These are phyloP conservation scores for Cantharis rustica DNA, from an alignment of 2,888 invertebrate species.

Conservation along the genomic window DNA sequence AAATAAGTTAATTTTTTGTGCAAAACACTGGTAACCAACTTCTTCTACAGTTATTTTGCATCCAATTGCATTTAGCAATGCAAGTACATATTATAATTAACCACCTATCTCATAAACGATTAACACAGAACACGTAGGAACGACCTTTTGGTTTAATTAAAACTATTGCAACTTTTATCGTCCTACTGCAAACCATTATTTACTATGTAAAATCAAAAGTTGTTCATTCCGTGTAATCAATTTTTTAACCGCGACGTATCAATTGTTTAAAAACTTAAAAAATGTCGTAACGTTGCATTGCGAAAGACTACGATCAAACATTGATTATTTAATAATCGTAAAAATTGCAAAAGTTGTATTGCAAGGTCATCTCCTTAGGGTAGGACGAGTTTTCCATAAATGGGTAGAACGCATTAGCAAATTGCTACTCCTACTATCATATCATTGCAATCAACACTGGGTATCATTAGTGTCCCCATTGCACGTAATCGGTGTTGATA, in stretches of 20 bases:
- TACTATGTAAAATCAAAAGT: not conserved
- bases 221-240: not conserved
- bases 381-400: slow-evolving; percentile 16
- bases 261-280: not conserved
- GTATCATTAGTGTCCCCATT: slow-evolving; percentile 14
- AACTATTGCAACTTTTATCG: not conserved
- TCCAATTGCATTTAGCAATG: not conserved
- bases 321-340: not conserved
- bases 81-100: not conserved
- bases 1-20: not conserved
- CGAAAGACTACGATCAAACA: not conserved
- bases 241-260: not conserved
- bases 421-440: slow-evolving; percentile 23
- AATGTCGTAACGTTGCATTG: not conserved
- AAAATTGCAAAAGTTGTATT: not conserved
- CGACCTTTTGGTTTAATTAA: not conserved
- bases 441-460: slow-evolving; percentile 20
- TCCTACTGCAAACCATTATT: not conserved
- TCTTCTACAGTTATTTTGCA: not conserved
- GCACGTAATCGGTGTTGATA: slow-evolving; percentile 14
- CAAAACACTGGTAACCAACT: too few species aligned
- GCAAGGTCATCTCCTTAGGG: slow-evolving; percentile 6
- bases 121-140: not conserved
- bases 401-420: slow-evolving; percentile 23
- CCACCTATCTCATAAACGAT: not conserved